Percentiles rank a stretch among this genome's conserved stretches.
Evolutionary conservation across 2,888 invertebrate genomes (phyloP).

Genomic region (Aphidoletes aphidimyza): DNA sequence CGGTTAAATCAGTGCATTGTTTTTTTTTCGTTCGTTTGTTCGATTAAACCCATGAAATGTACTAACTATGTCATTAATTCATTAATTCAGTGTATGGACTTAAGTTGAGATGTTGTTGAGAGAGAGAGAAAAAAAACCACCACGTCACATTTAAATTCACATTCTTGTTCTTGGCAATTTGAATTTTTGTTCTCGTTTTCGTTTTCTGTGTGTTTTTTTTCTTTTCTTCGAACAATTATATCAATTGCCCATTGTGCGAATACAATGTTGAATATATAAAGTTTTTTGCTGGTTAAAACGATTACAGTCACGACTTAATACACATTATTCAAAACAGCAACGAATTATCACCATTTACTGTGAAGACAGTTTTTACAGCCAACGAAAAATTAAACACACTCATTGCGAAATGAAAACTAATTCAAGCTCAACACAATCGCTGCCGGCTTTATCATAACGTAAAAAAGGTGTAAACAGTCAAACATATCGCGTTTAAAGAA

Average conservation of each 20-base stretch:
- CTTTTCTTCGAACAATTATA: not conserved
- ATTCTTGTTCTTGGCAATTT: not conserved
- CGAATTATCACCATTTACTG: not conserved
- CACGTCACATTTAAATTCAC: not conserved
- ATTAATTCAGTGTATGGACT: not conserved
- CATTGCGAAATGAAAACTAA: not conserved
- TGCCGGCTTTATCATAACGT: not conserved
- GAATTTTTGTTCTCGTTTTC: not conserved
- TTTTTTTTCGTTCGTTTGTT: not conserved
- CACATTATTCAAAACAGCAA: slow-evolving; percentile 12
- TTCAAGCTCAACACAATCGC: not conserved
- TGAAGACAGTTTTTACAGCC: not conserved
- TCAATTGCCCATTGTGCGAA: slow-evolving; percentile 18
- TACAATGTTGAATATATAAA: not conserved
- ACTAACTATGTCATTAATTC: not conserved
- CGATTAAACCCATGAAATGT: not conserved
- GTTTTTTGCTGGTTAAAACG: not conserved
- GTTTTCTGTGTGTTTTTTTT: not conserved
- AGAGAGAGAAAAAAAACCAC: not conserved
- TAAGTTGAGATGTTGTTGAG: too few species aligned
- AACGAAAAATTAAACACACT: not conserved
- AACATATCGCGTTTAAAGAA: too few species aligned
- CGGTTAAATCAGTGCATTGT: not conserved
- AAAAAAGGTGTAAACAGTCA: too few species aligned
- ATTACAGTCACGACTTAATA: slow-evolving; percentile 13